These are phyloP conservation scores for Rotaria sp. DNA, from an alignment of 2,888 invertebrate genomes.

Conservation along the genomic window DNA sequence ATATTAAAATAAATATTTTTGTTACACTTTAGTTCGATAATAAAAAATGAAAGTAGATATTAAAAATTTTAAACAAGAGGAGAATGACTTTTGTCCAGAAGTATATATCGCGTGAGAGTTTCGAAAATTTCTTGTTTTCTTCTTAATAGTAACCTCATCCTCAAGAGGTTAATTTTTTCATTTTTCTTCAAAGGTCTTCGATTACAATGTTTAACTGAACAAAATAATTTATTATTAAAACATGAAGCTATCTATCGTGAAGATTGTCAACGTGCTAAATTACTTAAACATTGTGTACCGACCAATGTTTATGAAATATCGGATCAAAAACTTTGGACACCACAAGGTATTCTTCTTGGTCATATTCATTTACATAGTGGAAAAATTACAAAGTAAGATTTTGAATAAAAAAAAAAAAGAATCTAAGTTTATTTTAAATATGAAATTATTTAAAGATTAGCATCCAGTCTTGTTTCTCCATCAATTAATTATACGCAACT, in stretches of 20 bases:
- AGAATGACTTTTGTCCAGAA: too few species aligned
- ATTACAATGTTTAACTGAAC: slow-evolving; percentile 4
- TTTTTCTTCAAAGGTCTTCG: not conserved
- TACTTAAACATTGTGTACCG: not conserved
- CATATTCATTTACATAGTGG: slow-evolving; percentile 28
- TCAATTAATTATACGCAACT: slow-evolving; percentile 9
- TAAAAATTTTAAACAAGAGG: too few species aligned
- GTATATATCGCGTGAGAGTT: too few species aligned
- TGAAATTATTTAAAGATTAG: not conserved
- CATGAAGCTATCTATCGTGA: slow-evolving; percentile 19
- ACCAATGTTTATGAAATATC: slow-evolving; percentile 18
- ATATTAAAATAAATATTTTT: too few species aligned
- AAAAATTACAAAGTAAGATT: not conserved
- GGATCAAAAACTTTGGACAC: slow-evolving; percentile 5
- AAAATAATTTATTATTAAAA: slow-evolving; percentile 6
- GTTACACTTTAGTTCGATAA: too few species aligned
- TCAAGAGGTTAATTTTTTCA: too few species aligned
- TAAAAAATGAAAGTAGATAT: too few species aligned
- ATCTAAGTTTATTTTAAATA: not conserved
- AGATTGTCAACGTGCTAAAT: slow-evolving; percentile 26
- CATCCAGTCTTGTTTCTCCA: slow-evolving; percentile 11
- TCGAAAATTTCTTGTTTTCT: too few species aligned
- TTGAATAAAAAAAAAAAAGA: not conserved
- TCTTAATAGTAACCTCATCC: too few species aligned
- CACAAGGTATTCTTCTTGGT: not conserved